These are phyloP conservation scores for Ophion ventricosus DNA, from an alignment of 2,888 invertebrate genomes.

Conservation along the genomic window DNA sequence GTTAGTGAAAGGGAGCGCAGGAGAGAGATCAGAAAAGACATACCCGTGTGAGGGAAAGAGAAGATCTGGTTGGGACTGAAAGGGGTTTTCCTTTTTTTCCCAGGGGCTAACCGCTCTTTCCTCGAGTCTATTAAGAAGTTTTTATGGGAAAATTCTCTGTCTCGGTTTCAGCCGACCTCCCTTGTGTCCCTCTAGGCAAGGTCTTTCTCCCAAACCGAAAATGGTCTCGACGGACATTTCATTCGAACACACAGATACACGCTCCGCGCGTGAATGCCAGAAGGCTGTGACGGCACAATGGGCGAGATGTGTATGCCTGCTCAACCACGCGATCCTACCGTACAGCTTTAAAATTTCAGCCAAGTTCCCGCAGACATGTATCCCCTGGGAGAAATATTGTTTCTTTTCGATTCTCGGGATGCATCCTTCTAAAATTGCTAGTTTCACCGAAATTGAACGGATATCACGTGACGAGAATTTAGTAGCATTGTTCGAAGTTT, in stretches of 20 bases:
- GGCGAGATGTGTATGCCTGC: conserved; percentile 21
- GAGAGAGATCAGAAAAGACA: conserved; percentile 21
- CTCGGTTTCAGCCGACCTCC: conserved; percentile 24
- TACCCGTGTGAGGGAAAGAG: conserved; percentile 14
- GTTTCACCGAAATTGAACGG: conserved; percentile 60
- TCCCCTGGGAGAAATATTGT: conserved; percentile 35
- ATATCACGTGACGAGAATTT: conserved; percentile 57
- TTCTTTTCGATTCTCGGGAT: conserved; percentile 2
- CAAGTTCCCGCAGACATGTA: conserved; percentile 17
- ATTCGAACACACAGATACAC: conserved; percentile 7
- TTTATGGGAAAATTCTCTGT: conserved; percentile 60
- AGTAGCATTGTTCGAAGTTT: conserved; percentile 11
- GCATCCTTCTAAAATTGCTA: conserved; percentile 51
- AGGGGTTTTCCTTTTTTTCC: conserved; percentile 41
- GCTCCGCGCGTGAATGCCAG: neutral
- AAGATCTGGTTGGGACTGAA: conserved; percentile 20
- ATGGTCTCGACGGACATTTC: conserved; percentile 39
- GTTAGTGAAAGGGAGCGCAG: conserved; percentile 19
- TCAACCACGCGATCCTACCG: conserved; percentile 37
- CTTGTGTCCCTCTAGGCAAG: conserved; percentile 28
- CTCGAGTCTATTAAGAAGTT: conserved; percentile 66
- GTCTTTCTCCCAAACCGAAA: conserved; percentile 35
- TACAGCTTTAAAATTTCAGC: conserved; percentile 47
- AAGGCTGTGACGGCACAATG: conserved; percentile 44
- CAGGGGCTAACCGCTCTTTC: conserved; percentile 60